Evolutionary conservation across 2,797 vertebrate species (phyloP), one percentile per base, ranked within the genome.

Genomic region (Diplodus sargus): DNA sequence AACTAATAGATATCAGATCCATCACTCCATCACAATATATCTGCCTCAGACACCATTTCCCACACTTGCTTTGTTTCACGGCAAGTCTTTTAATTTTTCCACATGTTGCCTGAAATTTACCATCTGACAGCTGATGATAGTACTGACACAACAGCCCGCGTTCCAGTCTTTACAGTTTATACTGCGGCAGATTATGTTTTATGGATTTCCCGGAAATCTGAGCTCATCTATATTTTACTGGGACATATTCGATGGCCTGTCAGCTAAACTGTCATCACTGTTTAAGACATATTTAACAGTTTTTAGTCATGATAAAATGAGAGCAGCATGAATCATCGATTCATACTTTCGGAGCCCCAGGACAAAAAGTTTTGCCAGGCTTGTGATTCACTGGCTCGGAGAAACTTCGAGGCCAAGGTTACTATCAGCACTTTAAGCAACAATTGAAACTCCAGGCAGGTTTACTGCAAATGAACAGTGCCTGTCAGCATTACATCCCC

Each of bases 1-100:
- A 93, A 92, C 83, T 90, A 92, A 94, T 93, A 89, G 78, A 94
- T 92, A 88, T 90, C 86, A 82, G 70, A 90, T 86, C 76, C 76
- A 86, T 91, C 90, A 87, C 79, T 88, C 84, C 79, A 88, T 92
- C 78, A 80, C 47, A 86, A 70, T 68, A 79, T 74, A 74, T 86
- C 71, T 78, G 74, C 74, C 64, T 52, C 67, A 79, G 64, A 76
- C 70, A 45, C 70, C 25, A 74, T 77, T 89, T 87, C 75, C 70
- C 67, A 81, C 51, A 67, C 68, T 76, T 78, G 51, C 76, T 74
- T 79, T 76, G 66, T 77, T 69, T 82, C 68, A 69, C 4, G 22
- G 25, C 53, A 23, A 70, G 80, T 76, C 60, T 47, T 84, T 74
- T 28, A 76, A 74, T 28, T 83, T 79, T 84, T 66, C 74, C 78